These are phyloP conservation scores for Pterois miles DNA, from an alignment of 2,797 vertebrate species.

Conservation along the genomic window DNA sequence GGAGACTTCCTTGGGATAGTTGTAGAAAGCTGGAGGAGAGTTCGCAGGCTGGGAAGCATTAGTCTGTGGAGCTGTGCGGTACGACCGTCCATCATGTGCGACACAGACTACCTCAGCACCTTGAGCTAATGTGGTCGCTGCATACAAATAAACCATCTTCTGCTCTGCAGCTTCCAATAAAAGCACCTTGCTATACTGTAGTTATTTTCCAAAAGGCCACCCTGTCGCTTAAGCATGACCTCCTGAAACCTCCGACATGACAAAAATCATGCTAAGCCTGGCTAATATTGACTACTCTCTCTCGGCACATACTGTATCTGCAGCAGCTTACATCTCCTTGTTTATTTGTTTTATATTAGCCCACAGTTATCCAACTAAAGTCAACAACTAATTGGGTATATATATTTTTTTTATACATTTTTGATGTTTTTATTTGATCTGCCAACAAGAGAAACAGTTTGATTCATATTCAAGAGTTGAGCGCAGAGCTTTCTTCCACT, in stretches of 20 bases:
- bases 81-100: constrained; percentile 56
- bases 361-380: constrained; percentile 22
- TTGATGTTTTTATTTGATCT: constrained; percentile 62
- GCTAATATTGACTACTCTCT: background rate
- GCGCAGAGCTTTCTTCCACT: constrained; percentile 55
- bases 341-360: constrained; percentile 11
- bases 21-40: constrained; percentile 33
- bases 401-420: background rate
- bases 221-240: background rate
- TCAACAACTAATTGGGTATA: constrained; percentile 22
- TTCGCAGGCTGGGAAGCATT: constrained; percentile 25
- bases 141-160: constrained; percentile 38
- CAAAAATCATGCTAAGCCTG: background rate
- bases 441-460: constrained; percentile 51
- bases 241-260: constrained; percentile 6
- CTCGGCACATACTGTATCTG: background rate
- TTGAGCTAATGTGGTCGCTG: constrained; percentile 49
- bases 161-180: constrained; percentile 6
- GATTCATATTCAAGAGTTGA: constrained; percentile 60
- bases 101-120: constrained; percentile 60
- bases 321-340: background rate
- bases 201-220: background rate
- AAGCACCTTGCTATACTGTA: background rate
- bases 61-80: constrained; percentile 15
- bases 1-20: constrained; percentile 57